Evolutionary conservation across 2,113 vertebrate species (phyloP), one percentile per base, ranked within the genome.

Genomic region (Clinocottus analis): DNA sequence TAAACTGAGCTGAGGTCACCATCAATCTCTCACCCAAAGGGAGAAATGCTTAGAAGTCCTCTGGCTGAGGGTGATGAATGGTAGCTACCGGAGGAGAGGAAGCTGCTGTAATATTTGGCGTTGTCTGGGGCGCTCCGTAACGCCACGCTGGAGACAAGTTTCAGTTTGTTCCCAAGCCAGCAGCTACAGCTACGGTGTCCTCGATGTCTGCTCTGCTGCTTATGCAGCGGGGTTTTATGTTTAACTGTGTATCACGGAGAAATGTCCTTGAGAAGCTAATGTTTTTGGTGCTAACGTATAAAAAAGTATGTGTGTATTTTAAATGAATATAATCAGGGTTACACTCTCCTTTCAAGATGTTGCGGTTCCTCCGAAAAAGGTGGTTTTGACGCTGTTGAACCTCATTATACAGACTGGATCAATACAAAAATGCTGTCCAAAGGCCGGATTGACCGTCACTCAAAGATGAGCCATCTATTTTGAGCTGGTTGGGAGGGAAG

Each of bases 21-120:
- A 90, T 93, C 87, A 90, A 87, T 92, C 89, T 89, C 76, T 75
- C 77, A 77, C 56, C 83, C 79, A 55, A 67, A 72, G 85, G 87
- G 62, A 65, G 75, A 62, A 75, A 72, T 71, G 68, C 70, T 86
- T 66, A 79, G n/a, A 67, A 84, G 64, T 70, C 62, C 53, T 80
- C 61, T 76, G 82, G 79, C 89, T 79, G 66, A 72, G 71, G 47
- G 69, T 90, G 84, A 93, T 91, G 64, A 86, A 91, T 88, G 69
- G n/a, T 65, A 7, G 51, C 47, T 43, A 58, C 64, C 21, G 61
- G 35, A 64, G 62, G 78, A 75, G 75, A 84, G 86, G 85, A 88
- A 79, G 69, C 83, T 79, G 72, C 83, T 83, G 21, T 85, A 78
- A 86, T 86, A 79, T 85, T 83, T 86, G 84, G 62, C 33, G 39